Evolutionary conservation across 2,113 vertebrate species (phyloP).

Genomic region (Psophia crepitans): DNA sequence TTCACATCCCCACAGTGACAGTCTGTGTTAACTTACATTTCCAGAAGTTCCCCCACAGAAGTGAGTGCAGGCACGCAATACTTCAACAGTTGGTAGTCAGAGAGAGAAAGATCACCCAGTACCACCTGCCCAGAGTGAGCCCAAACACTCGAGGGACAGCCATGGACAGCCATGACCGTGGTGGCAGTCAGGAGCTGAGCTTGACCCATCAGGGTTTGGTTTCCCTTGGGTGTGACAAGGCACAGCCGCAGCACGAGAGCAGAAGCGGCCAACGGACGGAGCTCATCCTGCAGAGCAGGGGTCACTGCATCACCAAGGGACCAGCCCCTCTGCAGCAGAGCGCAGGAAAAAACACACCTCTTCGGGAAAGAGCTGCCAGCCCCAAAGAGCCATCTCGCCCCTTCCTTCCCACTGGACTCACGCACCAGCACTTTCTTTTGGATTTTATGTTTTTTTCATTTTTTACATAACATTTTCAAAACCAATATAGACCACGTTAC

Average conservation of each 20-base stretch:
- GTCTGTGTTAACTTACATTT: background rate
- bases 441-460: background rate
- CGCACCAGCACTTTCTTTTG: background rate
- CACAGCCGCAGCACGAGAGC: accelerated
- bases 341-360: background rate
- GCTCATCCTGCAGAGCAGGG: too few species aligned
- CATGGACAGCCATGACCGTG: background rate
- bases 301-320: background rate
- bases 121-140: background rate
- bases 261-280: background rate
- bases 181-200: background rate
- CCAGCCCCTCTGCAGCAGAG: background rate
- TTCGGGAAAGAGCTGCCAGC: background rate
- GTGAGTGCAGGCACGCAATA: background rate
- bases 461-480: background rate
- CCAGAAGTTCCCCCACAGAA: background rate
- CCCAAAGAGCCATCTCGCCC: background rate
- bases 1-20: background rate
- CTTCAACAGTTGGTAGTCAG: background rate
- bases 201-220: background rate
- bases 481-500: background rate
- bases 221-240: background rate
- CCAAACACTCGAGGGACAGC: accelerated
- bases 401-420: background rate
- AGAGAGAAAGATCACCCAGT: background rate